Conservation (phyloP, 2,797 vertebrate species). For the Propithecus deckenii region DNA sequence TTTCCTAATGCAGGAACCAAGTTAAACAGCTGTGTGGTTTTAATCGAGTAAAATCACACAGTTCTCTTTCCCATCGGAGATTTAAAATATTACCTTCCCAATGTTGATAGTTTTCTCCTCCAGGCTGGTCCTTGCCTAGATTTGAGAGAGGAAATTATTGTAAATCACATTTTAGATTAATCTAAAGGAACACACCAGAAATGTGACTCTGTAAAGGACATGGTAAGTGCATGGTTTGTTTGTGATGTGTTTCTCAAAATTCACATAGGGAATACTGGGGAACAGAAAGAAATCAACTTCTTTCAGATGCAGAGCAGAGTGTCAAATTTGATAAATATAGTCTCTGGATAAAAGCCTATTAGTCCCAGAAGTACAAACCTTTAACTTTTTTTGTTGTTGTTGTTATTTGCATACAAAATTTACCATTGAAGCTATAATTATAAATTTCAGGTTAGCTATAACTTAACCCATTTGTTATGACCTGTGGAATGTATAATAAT, state of each 20-base stretch:
- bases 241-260: slow-evolving; percentile 61
- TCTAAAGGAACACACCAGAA: slow-evolving; percentile 49
- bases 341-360: slow-evolving; percentile 65
- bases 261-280: slow-evolving; percentile 30
- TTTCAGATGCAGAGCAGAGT: slow-evolving; percentile 58
- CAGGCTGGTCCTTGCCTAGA: slow-evolving; percentile 41
- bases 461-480: slow-evolving; percentile 66
- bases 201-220: slow-evolving; percentile 56
- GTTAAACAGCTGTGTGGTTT: slow-evolving; percentile 49
- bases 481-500: slow-evolving; percentile 42
- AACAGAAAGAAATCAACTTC: slow-evolving; percentile 63
- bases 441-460: slow-evolving; percentile 50
- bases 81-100: slow-evolving; percentile 47
- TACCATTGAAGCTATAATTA: slow-evolving; percentile 38
- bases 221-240: background rate
- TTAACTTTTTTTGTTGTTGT: slow-evolving; percentile 60
- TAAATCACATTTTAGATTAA: slow-evolving; percentile 73
- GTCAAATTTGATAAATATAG: slow-evolving; percentile 71
- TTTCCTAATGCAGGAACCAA: slow-evolving; percentile 37
- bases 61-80: slow-evolving; percentile 25
- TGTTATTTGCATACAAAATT: slow-evolving; percentile 70
- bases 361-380: slow-evolving; percentile 69
- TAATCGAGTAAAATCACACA: slow-evolving; percentile 34
- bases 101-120: slow-evolving; percentile 37
- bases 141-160: slow-evolving; percentile 59